These are phyloP conservation scores for Notamacropus eugenii DNA, from an alignment of 2,797 vertebrate genomes.

Conservation along the genomic window DNA sequence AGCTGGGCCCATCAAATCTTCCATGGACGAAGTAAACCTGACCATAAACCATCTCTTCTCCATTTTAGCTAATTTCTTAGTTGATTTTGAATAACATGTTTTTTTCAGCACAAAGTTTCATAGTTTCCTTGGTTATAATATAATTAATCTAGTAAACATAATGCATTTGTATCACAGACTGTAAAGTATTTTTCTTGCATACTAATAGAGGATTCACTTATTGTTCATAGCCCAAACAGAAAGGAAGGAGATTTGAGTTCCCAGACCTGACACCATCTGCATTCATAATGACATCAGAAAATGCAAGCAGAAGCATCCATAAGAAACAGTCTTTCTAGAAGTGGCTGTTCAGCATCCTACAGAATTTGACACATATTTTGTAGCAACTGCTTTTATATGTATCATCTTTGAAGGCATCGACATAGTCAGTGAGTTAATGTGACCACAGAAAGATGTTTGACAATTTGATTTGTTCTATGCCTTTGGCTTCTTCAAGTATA, in stretches of 20 bases:
- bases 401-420: constrained; percentile 36
- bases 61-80: constrained; percentile 30
- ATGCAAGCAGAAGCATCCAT: constrained; percentile 11
- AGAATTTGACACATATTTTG: constrained; percentile 28
- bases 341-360: constrained; percentile 35
- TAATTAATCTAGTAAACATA: constrained; percentile 60
- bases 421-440: neutral
- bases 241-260: constrained; percentile 48
- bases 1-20: neutral
- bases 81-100: constrained; percentile 32
- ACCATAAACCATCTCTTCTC: constrained; percentile 47
- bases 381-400: constrained; percentile 17
- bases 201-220: constrained; percentile 60
- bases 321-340: constrained; percentile 37
- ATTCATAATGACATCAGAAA: constrained; percentile 64
- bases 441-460: neutral
- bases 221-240: constrained; percentile 71
- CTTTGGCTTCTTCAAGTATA: neutral
- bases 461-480: neutral
- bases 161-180: constrained; percentile 52
- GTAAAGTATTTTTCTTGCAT: constrained; percentile 58
- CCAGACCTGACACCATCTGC: constrained; percentile 63
- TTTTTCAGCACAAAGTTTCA: constrained; percentile 48
- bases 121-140: constrained; percentile 56
- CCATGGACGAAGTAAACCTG: neutral